Base-by-base conservation (phyloP, 2,113 vertebrate species). In the Sinocyclocheilus anshuiensis region DNA sequence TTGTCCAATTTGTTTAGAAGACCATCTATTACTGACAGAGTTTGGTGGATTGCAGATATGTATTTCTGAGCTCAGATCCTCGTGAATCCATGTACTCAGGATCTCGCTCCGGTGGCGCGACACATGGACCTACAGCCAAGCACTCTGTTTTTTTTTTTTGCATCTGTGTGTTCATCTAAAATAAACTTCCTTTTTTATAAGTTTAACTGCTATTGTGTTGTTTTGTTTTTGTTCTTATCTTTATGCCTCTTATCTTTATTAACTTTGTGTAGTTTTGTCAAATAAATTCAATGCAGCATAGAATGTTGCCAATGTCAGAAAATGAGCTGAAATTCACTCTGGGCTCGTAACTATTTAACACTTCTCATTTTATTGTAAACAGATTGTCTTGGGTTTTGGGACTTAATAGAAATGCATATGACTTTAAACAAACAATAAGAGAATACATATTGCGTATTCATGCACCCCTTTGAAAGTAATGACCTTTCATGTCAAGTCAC, bases 1-100 rank as follows among this genome's bases (percentile, higher is more conserved):
- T 12, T 0, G 4, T 72, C 8, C 18, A 22, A 26, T 95, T 96
- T 0, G 91, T 94, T 33, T 33, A 33, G 29, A 33, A 33, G 36
- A 42, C 36, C 20, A 57, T 55, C 50, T 53, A 20, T 20, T 77
- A 33, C 45, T 11, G 16, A 55, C 76, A 22, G 16, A 33, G 71
- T 42, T 42, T 42, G 36, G 20, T 5, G 36, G 26, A 33, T 55
- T 55, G 26, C 26, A 77, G 26, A 16, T 77, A 26, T 55, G 50
- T 26, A 20, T 20, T 53, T 55, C 15, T 20, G 6, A 77, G 7
- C 26, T 55, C 10, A 78, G 29, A 59, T 59, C 1, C 11, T 11
- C 2, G 18, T 78, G 10, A 78, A 78, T 39, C 29, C 10, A 29
- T 55, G 48, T 22, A 55, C 10, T 74, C 18, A 59, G 50, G 29